Percentiles rank a stretch among this genome's conserved stretches.
Conservation (phyloP, 2,113 vertebrate genomes). For the Argyrosomus japonicus region DNA sequence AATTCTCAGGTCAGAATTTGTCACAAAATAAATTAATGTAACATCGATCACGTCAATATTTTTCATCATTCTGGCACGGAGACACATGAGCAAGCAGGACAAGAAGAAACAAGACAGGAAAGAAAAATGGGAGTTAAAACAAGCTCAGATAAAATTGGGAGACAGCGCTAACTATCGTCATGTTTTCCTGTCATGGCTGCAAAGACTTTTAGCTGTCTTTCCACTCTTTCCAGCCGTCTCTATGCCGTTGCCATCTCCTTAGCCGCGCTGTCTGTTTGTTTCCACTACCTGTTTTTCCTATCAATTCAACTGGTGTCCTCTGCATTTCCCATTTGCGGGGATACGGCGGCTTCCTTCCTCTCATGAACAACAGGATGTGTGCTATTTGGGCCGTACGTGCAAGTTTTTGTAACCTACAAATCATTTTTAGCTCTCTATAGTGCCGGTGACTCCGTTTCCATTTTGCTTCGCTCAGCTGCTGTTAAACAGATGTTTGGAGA, state of each 20-base stretch:
- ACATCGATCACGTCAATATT: not conserved
- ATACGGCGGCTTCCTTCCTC: constrained; percentile 70
- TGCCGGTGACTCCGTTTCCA: not conserved
- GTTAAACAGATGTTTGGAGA: not conserved
- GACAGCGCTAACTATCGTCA: not conserved
- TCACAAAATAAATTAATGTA: too few species aligned
- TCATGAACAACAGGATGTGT: constrained; percentile 75
- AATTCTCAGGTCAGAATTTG: too few species aligned
- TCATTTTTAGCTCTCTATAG: constrained; percentile 38
- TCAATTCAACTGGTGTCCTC: constrained; percentile 46
- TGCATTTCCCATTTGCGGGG: constrained; percentile 68
- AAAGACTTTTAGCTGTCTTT: constrained; percentile 23
- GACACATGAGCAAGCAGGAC: not conserved
- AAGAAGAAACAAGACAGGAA: not conserved
- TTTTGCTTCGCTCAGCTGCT: not conserved
- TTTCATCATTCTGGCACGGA: not conserved
- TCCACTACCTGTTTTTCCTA: constrained; percentile 64
- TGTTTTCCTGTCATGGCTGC: constrained; percentile 13
- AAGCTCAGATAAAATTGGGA: constrained; percentile 4
- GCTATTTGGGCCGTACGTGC: constrained; percentile 50
- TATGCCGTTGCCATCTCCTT: constrained; percentile 19
- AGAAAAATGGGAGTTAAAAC: not conserved
- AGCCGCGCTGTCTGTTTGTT: constrained; percentile 38
- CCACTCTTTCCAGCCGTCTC: constrained; percentile 17
- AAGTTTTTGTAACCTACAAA: constrained; percentile 51